Base-by-base conservation (phyloP, 30 jellyfish, hydroid and myxozoan species). In the Mastigias papua region DNA sequence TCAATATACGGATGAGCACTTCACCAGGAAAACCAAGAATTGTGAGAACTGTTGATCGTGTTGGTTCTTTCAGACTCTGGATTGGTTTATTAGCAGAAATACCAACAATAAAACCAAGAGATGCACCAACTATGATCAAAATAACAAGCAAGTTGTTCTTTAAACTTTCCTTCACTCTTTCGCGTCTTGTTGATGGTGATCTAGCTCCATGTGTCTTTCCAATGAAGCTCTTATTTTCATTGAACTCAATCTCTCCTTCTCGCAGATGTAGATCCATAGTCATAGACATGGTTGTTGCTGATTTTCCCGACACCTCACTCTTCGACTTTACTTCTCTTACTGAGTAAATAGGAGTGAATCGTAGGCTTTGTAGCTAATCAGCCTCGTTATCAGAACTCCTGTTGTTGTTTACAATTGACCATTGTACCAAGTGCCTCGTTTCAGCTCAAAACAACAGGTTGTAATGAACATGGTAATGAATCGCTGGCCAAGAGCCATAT, bases 21-120 rank as follows among this genome's bases (percentile, higher is more conserved):
- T 89, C 99, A 21, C 99, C 99, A 1, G 97, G 99, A 79, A 94
- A 94, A 23, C 99, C 99, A 78, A 94, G 76, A 8, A 90, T n/a
- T 0, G 86, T 73, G 22, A 94, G 34, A 17, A 87, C 97, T 10
- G 97, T 94, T 34, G 94, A 69, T 80, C 84, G 66, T 68, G 87
- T 91, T 13, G 99, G 99, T 54, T 94, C 95, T 62, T 78, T 48
- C 31, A 94, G 77, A 15, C 34, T 23, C 61, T 94, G 99, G 28
- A 94, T 81, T 27, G 97, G 82, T 26, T 63, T 34, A 54, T 94
- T 94, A 6, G 93, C 65, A 19, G 82, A 82, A 0, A 89, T 78
- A 20, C 99, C 99, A 31, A 94, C 76, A 58, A 89, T 76, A 69
- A 90, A 84, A 27, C 99, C 99, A 62, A 94, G 23, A 17, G 89